phyloP scores from a whole-genome alignment of 2,888 invertebrate genomes.

The Dryobota labecula region DNA sequence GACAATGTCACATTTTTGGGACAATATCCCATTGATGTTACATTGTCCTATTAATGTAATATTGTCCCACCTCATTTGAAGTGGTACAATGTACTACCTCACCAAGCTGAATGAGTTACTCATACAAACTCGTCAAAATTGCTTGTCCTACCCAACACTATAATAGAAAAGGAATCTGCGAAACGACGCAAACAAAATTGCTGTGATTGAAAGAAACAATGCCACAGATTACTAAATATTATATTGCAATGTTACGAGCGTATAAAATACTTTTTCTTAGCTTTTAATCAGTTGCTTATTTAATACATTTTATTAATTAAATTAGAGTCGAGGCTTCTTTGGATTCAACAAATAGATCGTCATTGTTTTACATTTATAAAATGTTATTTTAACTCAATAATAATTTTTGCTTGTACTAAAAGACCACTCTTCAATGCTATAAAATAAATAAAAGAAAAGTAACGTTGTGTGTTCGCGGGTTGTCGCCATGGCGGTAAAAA shows the following conservation, averaged over 20 bases:
- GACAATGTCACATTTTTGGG: too few species aligned
- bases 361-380: background rate
- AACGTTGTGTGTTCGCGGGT: background rate
- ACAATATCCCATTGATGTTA: too few species aligned
- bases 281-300: background rate
- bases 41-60: too few species aligned
- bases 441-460: background rate
- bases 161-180: slow-evolving; percentile 66
- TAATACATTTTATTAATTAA: background rate
- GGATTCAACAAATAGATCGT: background rate
- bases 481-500: slow-evolving; percentile 7
- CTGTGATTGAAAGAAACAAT: slow-evolving; percentile 65
- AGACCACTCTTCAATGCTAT: background rate
- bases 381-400: too few species aligned
- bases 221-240: slow-evolving; percentile 40
- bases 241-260: slow-evolving; percentile 20
- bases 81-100: too few species aligned
- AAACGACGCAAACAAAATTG: slow-evolving; percentile 70
- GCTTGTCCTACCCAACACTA: too few species aligned
- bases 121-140: too few species aligned
- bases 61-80: too few species aligned
- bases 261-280: slow-evolving; percentile 2
- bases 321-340: rapidly evolving
- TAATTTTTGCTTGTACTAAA: background rate
- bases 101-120: too few species aligned